A percentile compares a stretch with the other conserved stretches of the same genome.
Evolutionary conservation across 2,888 invertebrate species (phyloP).

Genomic region (Eupithecia vulgata): DNA sequence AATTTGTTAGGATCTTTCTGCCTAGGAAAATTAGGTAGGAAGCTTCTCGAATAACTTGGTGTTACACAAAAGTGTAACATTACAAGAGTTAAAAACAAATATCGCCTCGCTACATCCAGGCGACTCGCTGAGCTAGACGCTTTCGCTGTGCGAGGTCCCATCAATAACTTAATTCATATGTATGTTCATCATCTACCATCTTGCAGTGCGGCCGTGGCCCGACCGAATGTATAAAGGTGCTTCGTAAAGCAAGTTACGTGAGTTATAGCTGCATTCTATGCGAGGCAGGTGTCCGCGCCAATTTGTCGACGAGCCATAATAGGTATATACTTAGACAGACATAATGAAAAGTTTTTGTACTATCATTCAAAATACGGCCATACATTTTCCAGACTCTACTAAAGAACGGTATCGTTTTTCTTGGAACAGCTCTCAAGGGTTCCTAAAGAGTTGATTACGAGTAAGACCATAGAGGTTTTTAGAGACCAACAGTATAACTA

Average conservation of each 20-base stretch:
- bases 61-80: no score
- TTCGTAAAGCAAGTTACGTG: conserved; percentile 6
- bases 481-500: background rate
- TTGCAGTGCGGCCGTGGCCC: background rate
- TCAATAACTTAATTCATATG: no score
- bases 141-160: background rate
- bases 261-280: conserved; percentile 31
- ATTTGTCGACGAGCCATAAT: conserved; percentile 69
- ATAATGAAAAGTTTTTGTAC: background rate
- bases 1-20: no score
- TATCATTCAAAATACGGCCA: background rate
- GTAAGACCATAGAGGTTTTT: background rate
- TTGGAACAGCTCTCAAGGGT: background rate
- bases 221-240: conserved; percentile 18
- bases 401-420: background rate
- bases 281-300: conserved; percentile 58
- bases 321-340: conserved; percentile 37
- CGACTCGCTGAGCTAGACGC: background rate
- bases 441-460: background rate
- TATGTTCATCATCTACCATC: background rate
- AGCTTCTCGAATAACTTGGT: no score
- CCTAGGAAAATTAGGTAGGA: no score
- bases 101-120: no score
- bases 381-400: background rate
- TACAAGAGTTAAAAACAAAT: no score